Evolutionary conservation across 2,797 vertebrate genomes (phyloP), one percentile per base, ranked within the genome.

Genomic region (Gouania willdenowi): DNA sequence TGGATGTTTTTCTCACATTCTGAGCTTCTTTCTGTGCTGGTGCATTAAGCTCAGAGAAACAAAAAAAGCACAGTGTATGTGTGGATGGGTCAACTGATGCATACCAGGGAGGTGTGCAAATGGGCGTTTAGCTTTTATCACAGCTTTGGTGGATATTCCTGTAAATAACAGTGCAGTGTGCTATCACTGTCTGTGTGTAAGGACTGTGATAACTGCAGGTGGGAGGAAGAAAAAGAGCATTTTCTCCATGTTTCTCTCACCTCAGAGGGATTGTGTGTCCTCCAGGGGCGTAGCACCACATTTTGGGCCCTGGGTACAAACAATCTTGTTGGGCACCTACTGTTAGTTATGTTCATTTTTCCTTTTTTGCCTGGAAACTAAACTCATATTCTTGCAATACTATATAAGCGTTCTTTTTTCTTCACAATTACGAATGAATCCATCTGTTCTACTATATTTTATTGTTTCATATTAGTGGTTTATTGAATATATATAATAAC

Each of bases 41-140:
- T 31, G 37, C 33, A 37, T 63, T 63, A 38, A 60, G 61, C 34
- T 55, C 39, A 42, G 54, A 53, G 41, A 59, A 47, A 52, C 49
- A 52, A 54, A 46, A n/a, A 37, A 20, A 10, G 37, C n/a, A n/a
- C 33, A 62, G 40, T 64, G 50, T 48, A 40, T 50, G 25, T 57
- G 34, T 26, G 38, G 34, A 52, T 15, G 50, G 61, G 44, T 71
- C 46, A 67, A 26, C 43, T 56, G 56, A 74, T 59, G 49, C 64
- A 56, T 62, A 42, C 26, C 51, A 19, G 44, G 5, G 34, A 57
- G 32, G 52, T 17, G 46, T n/a, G n/a, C n/a, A n/a, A 59, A 47
- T 34, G 50, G 31, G 26, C 33, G 39, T 15, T 26, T 41, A 50
- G 40, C 69, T 62, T 29, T 22, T 27, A 56, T 66, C 58, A 49